Base-by-base conservation (phyloP, 2,888 invertebrate genomes). In the Macaria notata region DNA sequence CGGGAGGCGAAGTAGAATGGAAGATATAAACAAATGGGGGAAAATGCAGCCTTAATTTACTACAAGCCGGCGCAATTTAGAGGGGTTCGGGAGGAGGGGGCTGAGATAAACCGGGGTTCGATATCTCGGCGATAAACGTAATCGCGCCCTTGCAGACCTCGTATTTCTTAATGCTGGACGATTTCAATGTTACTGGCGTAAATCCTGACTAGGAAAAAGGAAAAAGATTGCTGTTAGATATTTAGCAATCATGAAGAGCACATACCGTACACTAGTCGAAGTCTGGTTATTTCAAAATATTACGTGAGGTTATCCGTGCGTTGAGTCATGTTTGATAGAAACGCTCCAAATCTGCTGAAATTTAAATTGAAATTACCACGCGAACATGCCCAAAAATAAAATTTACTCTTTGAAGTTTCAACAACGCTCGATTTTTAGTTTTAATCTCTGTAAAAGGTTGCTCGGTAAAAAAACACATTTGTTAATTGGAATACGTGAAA, bases 41-140 rank as follows among this genome's bases (percentile, higher is more conserved):
- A 54, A 47, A 58, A 46, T 59, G 59, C 54, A 59, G 54, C 50
- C 47, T 54, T 54, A 54, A 59, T 59, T 59, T 59, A 59, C 47
- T 54, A 54, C 54, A 54, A 47, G 33, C 50, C 45, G 54, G 44
- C 59, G 48, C 54, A 59, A 59, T 54, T 54, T 50, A 47, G 38
- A 42, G 49, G 8, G 36, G 30, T 31, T 43, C 6, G 39, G 44
- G 30, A 9, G 42, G 2, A 8, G 43, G 7, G 33, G 30, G n/a
- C 43, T 43, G 33, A 44, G 44, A 50, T 44, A 29, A n/a, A 31
- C 46, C 9, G 31, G 43, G 47, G 19, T 1, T 48, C 39, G 44
- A 38, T 33, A 49, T 45, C 45, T 41, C 9, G 7, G 46, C 29
- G 46, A 47, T 56, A 47, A 56, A 31, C 31, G 45, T 41, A 56